Evolutionary conservation across 2,888 invertebrate genomes (phyloP), one percentile per base, ranked within the genome.

Genomic region (Galeruca laticollis): DNA sequence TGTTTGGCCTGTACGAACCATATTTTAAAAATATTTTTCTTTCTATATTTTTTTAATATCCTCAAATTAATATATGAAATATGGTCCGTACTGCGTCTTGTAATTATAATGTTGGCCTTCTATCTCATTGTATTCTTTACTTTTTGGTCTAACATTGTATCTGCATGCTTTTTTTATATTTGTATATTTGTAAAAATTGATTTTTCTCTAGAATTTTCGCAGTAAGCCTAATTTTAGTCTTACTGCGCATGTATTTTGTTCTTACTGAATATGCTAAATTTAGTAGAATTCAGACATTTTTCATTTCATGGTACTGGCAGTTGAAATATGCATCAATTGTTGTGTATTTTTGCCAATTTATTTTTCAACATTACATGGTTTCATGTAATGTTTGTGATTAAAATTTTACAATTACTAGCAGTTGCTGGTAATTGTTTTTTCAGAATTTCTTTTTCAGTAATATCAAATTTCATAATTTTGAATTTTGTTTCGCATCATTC

Each of bases 71-170:
- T 18, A 51, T 66, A 61, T 68, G 47, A 69, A 75, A 69, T 80
- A 77, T 80, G 73, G 73, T 73, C 79, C 75, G 78, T 75, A 72
- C 76, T 69, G 71, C 66, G 72, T 76, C 70, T 73, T 68, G 70
- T 77, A 73, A 69, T 76, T 81, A 82, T 78, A 84, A 82, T 84
- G 85, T 86, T 86, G 86, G 86, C 86, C 86, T 86, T 86, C 86
- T 85, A 85, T 84, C 83, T 85, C 83, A 84, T 57, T 82, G 78
- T 81, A 78, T 81, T 83, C 82, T 84, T 81, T 83, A 83, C 82
- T 83, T 83, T 82, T 84, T 82, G 81, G 81, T 82, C 84, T 85
- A 84, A 83, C 82, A 83, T 82, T 78, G 78, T 77, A 78, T 80
- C 82, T 84, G 85, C 85, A 85, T 85, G 85, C 84, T 80, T 70